A percentile compares a stretch with the other conserved stretches of the same genome.
These are phyloP conservation scores for Galago senegalensis DNA, from an alignment of 2,797 vertebrate species.

Conservation along the genomic window DNA sequence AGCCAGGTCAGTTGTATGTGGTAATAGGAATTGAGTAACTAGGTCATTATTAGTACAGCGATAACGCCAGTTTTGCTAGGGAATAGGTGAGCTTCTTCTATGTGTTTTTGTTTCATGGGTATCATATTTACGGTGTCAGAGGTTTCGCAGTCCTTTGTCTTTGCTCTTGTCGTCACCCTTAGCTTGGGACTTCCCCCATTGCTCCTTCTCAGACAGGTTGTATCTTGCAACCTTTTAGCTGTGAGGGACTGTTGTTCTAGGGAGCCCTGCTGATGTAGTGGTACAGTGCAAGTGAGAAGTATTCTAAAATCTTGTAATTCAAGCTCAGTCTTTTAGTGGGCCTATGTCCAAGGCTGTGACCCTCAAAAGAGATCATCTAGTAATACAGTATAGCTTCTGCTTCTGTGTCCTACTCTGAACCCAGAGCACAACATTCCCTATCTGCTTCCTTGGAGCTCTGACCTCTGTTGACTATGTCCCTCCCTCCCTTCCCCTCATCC, in stretches of 20 bases:
- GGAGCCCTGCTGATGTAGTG: background rate
- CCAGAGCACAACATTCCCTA: background rate
- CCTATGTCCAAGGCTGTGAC: background rate
- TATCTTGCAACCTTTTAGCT: background rate
- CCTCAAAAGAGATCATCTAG: background rate
- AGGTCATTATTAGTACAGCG: background rate
- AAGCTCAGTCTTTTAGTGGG: background rate
- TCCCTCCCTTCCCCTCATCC: background rate
- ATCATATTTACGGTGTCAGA: background rate
- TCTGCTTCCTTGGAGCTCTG: background rate
- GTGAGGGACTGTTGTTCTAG: background rate
- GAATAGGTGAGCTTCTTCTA: background rate
- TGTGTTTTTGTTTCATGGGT: background rate
- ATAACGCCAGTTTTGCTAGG: background rate
- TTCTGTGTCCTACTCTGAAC: background rate
- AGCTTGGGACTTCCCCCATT: background rate
- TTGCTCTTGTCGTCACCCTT: background rate
- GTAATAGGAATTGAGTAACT: background rate
- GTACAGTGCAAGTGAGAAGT: background rate
- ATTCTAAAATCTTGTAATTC: background rate
- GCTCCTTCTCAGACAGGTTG: background rate
- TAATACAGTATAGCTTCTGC: background rate
- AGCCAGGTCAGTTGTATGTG: background rate
- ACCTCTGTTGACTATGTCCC: background rate
- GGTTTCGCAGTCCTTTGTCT: background rate